Base-by-base conservation (phyloP, 2,888 invertebrate species). In the Drosophila phalerata region DNA sequence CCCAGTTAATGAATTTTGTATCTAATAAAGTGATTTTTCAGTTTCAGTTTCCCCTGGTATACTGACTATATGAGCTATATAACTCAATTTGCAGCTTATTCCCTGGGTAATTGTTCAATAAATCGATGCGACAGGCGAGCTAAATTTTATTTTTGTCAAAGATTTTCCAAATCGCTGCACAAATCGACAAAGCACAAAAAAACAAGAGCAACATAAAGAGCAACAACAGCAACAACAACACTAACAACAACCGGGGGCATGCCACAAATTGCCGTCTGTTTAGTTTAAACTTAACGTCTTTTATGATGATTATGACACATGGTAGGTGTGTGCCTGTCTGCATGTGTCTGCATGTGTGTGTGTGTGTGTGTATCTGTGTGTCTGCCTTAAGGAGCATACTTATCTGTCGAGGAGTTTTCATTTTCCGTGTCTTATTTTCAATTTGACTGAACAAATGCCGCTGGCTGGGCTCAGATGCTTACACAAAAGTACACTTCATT, bases 141-240 rank as follows among this genome's bases (percentile, higher is more conserved):
- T 58, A 65, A 56, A 79, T 68, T 87, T 79, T 87, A 77, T 81
- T 87, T 85, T 75, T 69, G 72, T 72, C 51, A 74, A 89, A 85
- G 89, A 89, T 85, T 86, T 86, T 86, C 86, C 86, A 89, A 89
- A 81, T 81, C 85, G 88, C 57, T 86, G 86, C 81, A 82, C 86
- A 88, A 85, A 79, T 77, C 78, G 73, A 74, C 73, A 45, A 55
- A 60, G 56, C 55, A 40, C 61, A 52, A 17, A 43, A 43, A 22
- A 72, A 9, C 51, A 51, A 1, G 22, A 17, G 10, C 5, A 10
- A 11, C 28, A 10, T 22, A 22, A 22, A 22, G 22, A 4, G 22
- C 19, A 57, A 45, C 22, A 52, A 34, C 51, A 48, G 11, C 40
- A 40, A n/a, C 17, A 5, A 28, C 15, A 53, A 37, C n/a, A 56